These are phyloP conservation scores for Catharus ustulatus DNA, from an alignment of 2,797 vertebrate species.

Conservation along the genomic window DNA sequence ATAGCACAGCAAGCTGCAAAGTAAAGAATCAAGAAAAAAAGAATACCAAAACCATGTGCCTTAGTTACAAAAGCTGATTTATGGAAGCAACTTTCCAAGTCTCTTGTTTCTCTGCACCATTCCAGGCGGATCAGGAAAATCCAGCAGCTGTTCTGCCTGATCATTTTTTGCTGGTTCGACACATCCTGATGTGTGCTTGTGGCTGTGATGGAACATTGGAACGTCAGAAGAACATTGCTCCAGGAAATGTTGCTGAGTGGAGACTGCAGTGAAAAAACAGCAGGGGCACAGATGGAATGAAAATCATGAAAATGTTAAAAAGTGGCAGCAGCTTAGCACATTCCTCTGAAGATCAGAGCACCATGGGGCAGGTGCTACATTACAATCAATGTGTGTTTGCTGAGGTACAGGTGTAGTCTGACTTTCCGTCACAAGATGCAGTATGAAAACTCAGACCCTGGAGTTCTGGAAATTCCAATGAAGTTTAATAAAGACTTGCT, in stretches of 20 bases:
- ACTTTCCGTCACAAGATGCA: background rate
- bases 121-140: background rate
- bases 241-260: background rate
- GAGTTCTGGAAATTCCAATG: background rate
- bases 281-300: background rate
- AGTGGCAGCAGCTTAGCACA: background rate
- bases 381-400: background rate
- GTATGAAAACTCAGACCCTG: background rate
- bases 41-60: background rate
- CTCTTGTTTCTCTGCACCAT: background rate
- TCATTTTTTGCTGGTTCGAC: conserved; percentile 26
- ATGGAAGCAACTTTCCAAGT: conserved; percentile 18
- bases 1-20: background rate
- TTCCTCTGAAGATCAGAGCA: background rate
- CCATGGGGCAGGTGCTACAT: background rate
- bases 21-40: background rate
- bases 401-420: background rate
- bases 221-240: background rate
- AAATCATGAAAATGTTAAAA: background rate
- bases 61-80: conserved; percentile 29
- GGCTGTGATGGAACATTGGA: conserved; percentile 4
- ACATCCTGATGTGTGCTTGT: conserved; percentile 19
- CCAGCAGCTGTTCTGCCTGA: conserved; percentile 38
- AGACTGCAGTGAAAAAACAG: background rate
- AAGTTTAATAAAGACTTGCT: background rate